phyloP scores from a whole-genome alignment of 2,797 vertebrate genomes.

The Steatocranus sp. region DNA sequence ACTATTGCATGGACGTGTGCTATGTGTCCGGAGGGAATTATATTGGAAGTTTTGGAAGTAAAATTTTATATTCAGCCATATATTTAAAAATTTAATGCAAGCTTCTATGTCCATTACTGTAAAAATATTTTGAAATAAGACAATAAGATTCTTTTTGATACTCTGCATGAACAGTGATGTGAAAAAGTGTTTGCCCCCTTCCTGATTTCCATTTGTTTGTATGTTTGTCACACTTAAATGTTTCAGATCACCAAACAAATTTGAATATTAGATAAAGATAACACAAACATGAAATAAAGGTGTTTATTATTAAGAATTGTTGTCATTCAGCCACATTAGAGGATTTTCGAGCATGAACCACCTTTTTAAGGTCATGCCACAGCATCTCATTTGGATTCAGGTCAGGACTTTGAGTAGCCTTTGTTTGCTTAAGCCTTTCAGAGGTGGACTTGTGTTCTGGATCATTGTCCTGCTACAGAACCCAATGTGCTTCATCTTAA shows the following conservation, averaged over 20 bases:
- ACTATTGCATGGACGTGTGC: background rate
- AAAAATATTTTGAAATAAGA: background rate
- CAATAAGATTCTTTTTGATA: background rate
- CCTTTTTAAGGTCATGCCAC: background rate
- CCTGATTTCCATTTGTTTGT: background rate
- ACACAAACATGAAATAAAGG: background rate
- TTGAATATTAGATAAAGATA: background rate
- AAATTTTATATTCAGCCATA: background rate
- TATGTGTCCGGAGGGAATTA: background rate
- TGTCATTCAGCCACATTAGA: background rate
- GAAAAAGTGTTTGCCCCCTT: background rate
- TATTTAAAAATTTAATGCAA: background rate
- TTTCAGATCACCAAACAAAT: background rate
- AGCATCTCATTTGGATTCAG: background rate
- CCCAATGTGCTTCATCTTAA: background rate
- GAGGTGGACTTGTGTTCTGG: background rate
- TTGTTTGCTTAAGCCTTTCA: background rate
- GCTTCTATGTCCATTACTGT: background rate
- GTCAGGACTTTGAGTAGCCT: background rate
- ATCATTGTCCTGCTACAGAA: background rate
- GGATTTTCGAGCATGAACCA: accelerated
- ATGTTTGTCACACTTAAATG: background rate
- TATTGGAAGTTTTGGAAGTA: background rate
- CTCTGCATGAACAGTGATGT: background rate
- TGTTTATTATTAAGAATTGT: background rate